A percentile compares a stretch with the other conserved stretches of the same genome.
phyloP scores from a whole-genome alignment of 2,113 vertebrate genomes.

The Corapipo altera region DNA sequence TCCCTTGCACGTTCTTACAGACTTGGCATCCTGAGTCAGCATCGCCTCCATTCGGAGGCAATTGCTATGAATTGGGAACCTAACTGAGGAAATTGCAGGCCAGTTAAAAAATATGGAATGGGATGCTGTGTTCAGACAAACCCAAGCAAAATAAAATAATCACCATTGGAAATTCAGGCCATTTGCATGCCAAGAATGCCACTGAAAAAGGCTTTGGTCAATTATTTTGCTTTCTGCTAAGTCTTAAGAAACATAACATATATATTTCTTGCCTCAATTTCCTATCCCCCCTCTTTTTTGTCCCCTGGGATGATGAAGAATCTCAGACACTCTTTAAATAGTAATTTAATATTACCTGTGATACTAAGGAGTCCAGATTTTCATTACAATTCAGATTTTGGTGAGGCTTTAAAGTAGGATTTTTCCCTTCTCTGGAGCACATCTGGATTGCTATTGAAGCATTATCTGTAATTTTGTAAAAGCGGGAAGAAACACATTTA shows the following conservation, averaged over 20 bases:
- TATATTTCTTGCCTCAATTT: background rate
- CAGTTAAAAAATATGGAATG: background rate
- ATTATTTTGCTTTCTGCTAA: background rate
- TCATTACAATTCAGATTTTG: background rate
- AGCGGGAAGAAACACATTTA: background rate
- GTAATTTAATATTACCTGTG: background rate
- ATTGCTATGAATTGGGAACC: background rate
- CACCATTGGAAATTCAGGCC: background rate
- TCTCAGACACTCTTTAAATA: background rate
- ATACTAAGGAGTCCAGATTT: background rate
- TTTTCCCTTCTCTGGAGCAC: background rate
- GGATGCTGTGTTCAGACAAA: background rate
- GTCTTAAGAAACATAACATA: background rate
- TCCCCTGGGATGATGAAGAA: background rate
- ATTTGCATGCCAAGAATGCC: background rate
- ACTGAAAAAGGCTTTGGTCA: background rate
- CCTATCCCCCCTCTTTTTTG: background rate
- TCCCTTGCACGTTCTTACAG: background rate
- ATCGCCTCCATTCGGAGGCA: rapidly evolving
- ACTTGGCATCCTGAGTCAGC: background rate
- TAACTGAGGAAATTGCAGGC: background rate
- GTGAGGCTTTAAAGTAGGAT: background rate
- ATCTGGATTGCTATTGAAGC: background rate
- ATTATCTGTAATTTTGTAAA: background rate
- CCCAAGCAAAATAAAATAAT: background rate